A percentile compares a stretch with the other conserved stretches of the same genome.
These are phyloP conservation scores for Campylorhamphus procurvoides DNA, from an alignment of 2,113 vertebrate species.

Conservation along the genomic window DNA sequence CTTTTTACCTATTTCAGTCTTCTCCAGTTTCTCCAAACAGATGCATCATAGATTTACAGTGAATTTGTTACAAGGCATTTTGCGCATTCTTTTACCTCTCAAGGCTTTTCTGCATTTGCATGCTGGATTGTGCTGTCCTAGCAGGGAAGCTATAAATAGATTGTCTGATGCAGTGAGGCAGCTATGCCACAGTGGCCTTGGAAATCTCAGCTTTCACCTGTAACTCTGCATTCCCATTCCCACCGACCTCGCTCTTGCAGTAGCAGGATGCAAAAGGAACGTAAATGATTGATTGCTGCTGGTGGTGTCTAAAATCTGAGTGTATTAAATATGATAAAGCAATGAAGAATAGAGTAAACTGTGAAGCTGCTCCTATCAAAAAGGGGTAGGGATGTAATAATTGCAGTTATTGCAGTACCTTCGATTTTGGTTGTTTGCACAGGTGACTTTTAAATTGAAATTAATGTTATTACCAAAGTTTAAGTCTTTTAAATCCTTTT, in stretches of 20 bases:
- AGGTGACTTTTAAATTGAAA: slow-evolving; percentile 3
- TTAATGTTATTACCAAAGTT: background rate
- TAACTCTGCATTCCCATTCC: slow-evolving; percentile 61
- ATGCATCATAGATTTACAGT: background rate
- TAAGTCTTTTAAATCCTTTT: background rate
- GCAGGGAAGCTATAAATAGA: slow-evolving; percentile 72
- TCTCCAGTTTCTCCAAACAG: background rate
- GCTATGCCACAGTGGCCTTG: slow-evolving; percentile 74
- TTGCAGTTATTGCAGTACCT: slow-evolving; percentile 30
- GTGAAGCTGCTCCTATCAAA: slow-evolving; percentile 75
- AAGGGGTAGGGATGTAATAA: slow-evolving; percentile 69
- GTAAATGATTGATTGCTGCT: slow-evolving; percentile 89
- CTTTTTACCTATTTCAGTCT: background rate
- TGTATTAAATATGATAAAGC: slow-evolving; percentile 83
- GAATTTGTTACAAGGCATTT: slow-evolving; percentile 27
- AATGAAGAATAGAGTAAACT: slow-evolving; percentile 81
- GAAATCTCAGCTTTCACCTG: slow-evolving; percentile 74
- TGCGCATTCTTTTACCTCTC: slow-evolving; percentile 49
- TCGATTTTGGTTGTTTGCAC: slow-evolving; percentile 17
- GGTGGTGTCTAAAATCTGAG: slow-evolving; percentile 88
- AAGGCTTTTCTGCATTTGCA: slow-evolving; percentile 44
- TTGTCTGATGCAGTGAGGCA: slow-evolving; percentile 59
- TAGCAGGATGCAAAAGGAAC: slow-evolving; percentile 70
- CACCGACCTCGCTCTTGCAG: slow-evolving; percentile 52
- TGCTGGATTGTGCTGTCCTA: slow-evolving; percentile 66